These are phyloP conservation scores for Arrhamphus sclerolepis DNA, from an alignment of 2,797 vertebrate species.

Conservation along the genomic window DNA sequence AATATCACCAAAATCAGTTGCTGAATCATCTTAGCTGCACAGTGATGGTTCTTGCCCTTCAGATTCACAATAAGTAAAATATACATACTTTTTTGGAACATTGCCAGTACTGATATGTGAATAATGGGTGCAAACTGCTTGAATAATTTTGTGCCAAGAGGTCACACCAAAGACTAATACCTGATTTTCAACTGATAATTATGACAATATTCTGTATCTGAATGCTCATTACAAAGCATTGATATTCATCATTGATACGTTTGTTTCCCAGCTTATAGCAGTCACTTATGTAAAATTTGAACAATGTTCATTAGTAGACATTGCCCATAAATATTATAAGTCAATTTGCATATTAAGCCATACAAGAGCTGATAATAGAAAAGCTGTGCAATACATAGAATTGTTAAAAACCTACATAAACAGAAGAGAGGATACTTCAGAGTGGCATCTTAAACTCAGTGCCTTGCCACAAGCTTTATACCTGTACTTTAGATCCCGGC, in stretches of 20 bases:
- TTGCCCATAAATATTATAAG: slow-evolving; percentile 49
- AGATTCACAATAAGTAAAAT: slow-evolving; percentile 9
- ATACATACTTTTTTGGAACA: slow-evolving; percentile 25
- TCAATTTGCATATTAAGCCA: slow-evolving; percentile 69
- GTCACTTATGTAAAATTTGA: slow-evolving; percentile 65
- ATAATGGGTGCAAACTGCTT: slow-evolving; percentile 51
- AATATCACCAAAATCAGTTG: slow-evolving; percentile 41
- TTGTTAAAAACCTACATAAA: slow-evolving; percentile 62
- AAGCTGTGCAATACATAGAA: slow-evolving; percentile 72
- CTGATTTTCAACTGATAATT: slow-evolving; percentile 34
- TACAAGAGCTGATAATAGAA: slow-evolving; percentile 58
- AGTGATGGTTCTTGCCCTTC: slow-evolving; percentile 26
- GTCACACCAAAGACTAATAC: slow-evolving; percentile 75
- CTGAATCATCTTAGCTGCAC: slow-evolving; percentile 40
- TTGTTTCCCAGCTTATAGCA: slow-evolving; percentile 66
- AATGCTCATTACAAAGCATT: slow-evolving; percentile 50
- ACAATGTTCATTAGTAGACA: slow-evolving; percentile 48
- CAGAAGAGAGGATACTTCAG: slow-evolving; percentile 51
- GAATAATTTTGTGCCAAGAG: slow-evolving; percentile 68
- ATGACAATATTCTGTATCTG: slow-evolving; percentile 53
- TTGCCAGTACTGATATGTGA: slow-evolving; percentile 40
- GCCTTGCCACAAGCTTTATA: slow-evolving; percentile 86
- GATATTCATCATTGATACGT: slow-evolving; percentile 52
- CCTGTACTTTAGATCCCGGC: slow-evolving; percentile 67
- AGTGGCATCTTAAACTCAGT: slow-evolving; percentile 80